Evolutionary conservation across 1,140 invertebrate species (phyloP), one percentile per base, ranked within the genome.

Genomic region (Scaptomyza graminum): DNA sequence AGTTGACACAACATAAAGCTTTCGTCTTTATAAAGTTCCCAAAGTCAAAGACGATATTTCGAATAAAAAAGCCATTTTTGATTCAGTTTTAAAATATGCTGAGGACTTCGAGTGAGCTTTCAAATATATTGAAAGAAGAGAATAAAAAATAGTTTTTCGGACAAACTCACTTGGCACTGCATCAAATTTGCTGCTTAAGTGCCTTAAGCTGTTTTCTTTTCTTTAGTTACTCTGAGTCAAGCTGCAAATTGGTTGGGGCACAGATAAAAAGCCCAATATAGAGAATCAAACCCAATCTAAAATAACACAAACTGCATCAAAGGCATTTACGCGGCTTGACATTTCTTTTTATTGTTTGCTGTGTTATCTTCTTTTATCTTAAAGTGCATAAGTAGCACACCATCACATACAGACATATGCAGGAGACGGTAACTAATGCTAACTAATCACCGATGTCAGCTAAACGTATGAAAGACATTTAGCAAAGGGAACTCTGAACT

Each of bases 401-500:
- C 49, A 49, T 28, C 37, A 41, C 37, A 41, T 18, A 49, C 13
- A 28, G 13, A 22, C 18, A 22, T 22, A 22, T 2, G 18, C 18
- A 1, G 18, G 18, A 22, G 18, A 16, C 25, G 18, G 28, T 56
- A 43, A 75, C 78, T 79, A 82, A 85, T 65, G 65, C 82, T 71
- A 78, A 85, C 83, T 85, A 85, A 85, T 85, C 82, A 75, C 82
- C 75, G 82, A 72, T 72, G 83, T 72, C 78, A 78, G 57, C 63
- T 64, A 78, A 69, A 73, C 25, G 62, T 76, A 85, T 70, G 50
- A 68, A 74, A 66, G 31, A 66, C 60, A 82, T 46, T 5, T 15
- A 18, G 25, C 49, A 54, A 37, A 22, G 13, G 9, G 46, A 44
- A 41, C 25, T 50, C 25, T 31, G 34, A 59, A 55, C 47, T 78